Conservation (phyloP, 2,888 invertebrate species). For the Nebria salina region DNA sequence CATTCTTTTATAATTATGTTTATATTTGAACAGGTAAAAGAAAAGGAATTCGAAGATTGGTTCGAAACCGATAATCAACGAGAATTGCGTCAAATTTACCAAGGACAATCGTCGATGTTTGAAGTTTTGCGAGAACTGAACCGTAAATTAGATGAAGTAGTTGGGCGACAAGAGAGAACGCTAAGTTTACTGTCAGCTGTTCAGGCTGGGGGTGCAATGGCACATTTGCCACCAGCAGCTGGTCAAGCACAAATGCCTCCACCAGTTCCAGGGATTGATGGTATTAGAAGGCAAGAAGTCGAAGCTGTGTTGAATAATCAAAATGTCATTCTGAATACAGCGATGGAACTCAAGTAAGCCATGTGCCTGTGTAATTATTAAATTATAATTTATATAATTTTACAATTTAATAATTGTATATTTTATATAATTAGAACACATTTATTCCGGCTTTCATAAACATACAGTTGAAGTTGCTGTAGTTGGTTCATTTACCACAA, state of each 20-base stretch:
- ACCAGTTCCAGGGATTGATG: slow-evolving; percentile 56
- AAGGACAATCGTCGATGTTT: slow-evolving; percentile 88
- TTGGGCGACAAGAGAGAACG: slow-evolving; percentile 87
- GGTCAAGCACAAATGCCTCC: slow-evolving; percentile 53
- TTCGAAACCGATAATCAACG: slow-evolving; percentile 93
- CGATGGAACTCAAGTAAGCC: slow-evolving; percentile 82
- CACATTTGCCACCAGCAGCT: slow-evolving; percentile 55
- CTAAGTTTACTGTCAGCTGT: slow-evolving; percentile 79
- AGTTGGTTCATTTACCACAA: no score
- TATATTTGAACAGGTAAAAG: slow-evolving; percentile 53
- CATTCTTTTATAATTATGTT: no score
- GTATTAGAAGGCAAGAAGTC: slow-evolving; percentile 89
- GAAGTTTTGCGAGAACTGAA: slow-evolving; percentile 76
- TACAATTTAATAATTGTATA: no score
- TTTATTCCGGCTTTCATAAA: no score
- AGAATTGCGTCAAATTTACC: slow-evolving; percentile 93
- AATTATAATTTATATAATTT: no score
- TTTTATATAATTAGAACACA: no score
- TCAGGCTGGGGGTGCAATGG: slow-evolving; percentile 60
- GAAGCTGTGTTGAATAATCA: slow-evolving; percentile 87
- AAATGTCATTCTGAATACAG: slow-evolving; percentile 79
- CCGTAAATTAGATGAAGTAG: slow-evolving; percentile 81
- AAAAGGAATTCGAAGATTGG: slow-evolving; percentile 84
- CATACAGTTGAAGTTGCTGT: no score
- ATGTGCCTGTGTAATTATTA: neutral